These are phyloP conservation scores for Reticulitermes speratus DNA, from an alignment of 1,140 invertebrate species.

Conservation along the genomic window DNA sequence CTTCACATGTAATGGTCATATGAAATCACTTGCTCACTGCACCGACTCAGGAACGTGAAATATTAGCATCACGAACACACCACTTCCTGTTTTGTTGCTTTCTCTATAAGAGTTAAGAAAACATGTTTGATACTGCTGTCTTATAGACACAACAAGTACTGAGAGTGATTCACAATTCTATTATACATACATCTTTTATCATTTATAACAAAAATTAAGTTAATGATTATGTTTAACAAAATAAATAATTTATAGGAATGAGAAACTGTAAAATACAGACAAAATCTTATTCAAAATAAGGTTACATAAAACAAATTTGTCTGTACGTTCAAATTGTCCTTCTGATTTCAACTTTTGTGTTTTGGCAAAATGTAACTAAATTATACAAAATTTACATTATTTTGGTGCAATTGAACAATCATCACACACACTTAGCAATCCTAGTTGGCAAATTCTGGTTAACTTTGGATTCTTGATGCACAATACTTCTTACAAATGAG, in stretches of 20 bases:
- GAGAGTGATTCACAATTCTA: constrained; percentile 10
- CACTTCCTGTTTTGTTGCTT: constrained; percentile 24
- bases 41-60: neutral
- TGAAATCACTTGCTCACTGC: neutral
- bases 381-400: no score
- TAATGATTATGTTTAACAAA: no score
- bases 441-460: no score
- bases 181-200: neutral
- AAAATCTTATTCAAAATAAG: no score
- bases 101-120: constrained; percentile 20
- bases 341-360: no score
- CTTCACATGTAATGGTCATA: neutral
- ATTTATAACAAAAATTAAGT: neutral
- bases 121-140: neutral
- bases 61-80: constrained; percentile 17
- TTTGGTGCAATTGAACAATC: no score
- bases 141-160: neutral
- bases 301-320: no score
- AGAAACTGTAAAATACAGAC: neutral
- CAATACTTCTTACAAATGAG: no score
- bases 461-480: no score
- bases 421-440: no score
- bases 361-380: no score
- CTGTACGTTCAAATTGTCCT: no score
- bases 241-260: neutral